phyloP scores from a whole-genome alignment of 2,113 vertebrate species.

The Syrrhaptes paradoxus region DNA sequence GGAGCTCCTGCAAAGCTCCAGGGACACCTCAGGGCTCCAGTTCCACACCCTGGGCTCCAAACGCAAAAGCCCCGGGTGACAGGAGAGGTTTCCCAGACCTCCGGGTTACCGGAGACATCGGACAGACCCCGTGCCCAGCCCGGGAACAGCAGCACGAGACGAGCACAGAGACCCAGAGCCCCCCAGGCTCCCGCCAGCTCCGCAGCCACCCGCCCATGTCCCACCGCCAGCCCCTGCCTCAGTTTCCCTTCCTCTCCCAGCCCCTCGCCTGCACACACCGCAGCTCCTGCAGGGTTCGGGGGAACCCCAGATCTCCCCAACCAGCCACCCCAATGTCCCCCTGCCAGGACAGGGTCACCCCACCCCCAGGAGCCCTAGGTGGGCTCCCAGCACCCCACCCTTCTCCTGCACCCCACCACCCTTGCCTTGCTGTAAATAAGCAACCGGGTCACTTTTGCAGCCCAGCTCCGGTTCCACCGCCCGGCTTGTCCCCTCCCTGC shows the following conservation, averaged over 20 bases:
- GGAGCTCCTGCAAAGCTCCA: neutral
- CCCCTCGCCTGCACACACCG: neutral
- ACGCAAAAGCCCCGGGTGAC: rapidly evolving
- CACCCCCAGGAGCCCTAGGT: too few relatives aligned
- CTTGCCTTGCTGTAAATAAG: neutral
- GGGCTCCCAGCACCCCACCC: neutral
- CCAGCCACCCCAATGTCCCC: neutral
- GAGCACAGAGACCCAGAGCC: rapidly evolving
- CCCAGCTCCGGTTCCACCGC: neutral
- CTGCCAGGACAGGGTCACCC: neutral
- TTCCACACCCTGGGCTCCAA: neutral
- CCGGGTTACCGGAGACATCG: neutral
- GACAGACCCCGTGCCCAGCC: neutral
- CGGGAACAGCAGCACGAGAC: rapidly evolving
- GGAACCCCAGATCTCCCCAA: neutral
- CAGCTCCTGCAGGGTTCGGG: neutral
- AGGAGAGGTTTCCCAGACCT: neutral
- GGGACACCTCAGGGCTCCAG: neutral
- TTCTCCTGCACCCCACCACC: neutral
- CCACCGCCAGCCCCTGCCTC: neutral
- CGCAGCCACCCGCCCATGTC: neutral
- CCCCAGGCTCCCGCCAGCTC: neutral
- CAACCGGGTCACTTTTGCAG: neutral
- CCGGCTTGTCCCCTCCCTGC: neutral
- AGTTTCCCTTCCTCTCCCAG: neutral